A percentile compares a stretch with the other conserved stretches of the same genome.
phyloP scores from a whole-genome alignment of 2,888 invertebrate species.

The Cacoxenus indagator region DNA sequence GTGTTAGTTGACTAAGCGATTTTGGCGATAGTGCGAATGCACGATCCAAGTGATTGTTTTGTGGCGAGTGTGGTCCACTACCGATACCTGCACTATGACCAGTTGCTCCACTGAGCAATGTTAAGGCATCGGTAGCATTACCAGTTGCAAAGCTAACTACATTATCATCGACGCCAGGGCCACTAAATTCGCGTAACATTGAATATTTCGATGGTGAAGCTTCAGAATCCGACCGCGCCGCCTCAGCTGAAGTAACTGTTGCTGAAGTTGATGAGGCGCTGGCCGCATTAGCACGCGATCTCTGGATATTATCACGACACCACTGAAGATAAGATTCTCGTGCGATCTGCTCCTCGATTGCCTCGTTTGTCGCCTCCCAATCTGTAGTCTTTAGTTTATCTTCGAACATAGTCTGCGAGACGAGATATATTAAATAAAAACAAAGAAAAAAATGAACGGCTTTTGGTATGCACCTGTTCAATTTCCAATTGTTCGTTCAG shows the following conservation, averaged over 20 bases:
- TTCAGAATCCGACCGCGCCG: slow-evolving; percentile 58
- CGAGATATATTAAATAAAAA: neutral
- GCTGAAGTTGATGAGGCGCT: slow-evolving; percentile 59
- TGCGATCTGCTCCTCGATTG: slow-evolving; percentile 90
- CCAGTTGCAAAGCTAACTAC: slow-evolving; percentile 27
- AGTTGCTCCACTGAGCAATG: slow-evolving; percentile 26
- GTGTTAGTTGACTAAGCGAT: slow-evolving; percentile 48
- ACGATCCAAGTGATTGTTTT: slow-evolving; percentile 21
- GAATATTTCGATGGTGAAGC: slow-evolving; percentile 67
- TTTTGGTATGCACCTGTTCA: slow-evolving; percentile 73
- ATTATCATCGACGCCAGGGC: slow-evolving; percentile 27
- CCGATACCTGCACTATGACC: slow-evolving; percentile 1
- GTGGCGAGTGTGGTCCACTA: slow-evolving; percentile 28
- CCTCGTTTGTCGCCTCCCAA: slow-evolving; percentile 92
- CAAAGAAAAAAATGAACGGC: neutral
- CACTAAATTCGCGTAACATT: slow-evolving; percentile 42
- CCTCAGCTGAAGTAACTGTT: slow-evolving; percentile 65
- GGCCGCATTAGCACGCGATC: slow-evolving; percentile 61
- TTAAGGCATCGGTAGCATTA: slow-evolving; percentile 3
- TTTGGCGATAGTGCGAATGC: slow-evolving; percentile 52
- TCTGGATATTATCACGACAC: slow-evolving; percentile 78
- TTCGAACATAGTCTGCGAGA: slow-evolving; percentile 84
- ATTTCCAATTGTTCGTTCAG: slow-evolving; percentile 85
- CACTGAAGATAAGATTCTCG: slow-evolving; percentile 88
- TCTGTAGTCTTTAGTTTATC: slow-evolving; percentile 91